Evolutionary conservation across 2,888 invertebrate genomes (phyloP).

Genomic region (Cheilosia vulpina): DNA sequence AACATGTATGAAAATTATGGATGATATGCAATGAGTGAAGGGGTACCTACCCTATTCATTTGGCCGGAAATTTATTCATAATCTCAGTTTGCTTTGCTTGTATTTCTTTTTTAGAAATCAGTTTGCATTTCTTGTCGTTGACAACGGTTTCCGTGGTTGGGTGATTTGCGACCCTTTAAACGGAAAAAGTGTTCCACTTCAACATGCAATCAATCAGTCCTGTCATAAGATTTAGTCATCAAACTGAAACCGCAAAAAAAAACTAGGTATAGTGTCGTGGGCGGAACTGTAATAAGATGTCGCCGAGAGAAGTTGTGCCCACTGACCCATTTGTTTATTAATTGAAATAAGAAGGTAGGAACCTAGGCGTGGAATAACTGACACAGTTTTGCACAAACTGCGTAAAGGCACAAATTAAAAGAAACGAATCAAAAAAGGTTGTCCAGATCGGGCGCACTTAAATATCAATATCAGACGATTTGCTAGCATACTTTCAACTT

Average conservation of each 20-base stretch:
- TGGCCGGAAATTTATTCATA: constrained; percentile 17
- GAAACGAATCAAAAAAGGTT: too few species aligned
- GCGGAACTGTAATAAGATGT: too few species aligned
- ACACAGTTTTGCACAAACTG: too few species aligned
- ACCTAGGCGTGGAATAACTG: too few species aligned
- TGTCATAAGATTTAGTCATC: constrained; percentile 10
- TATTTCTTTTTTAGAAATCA: constrained; percentile 4
- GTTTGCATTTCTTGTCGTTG: neutral
- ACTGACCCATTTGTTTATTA: too few species aligned
- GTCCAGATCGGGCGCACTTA: too few species aligned
- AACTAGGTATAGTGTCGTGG: too few species aligned
- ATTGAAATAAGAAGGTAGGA: too few species aligned
- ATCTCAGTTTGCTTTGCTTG: constrained; percentile 3
- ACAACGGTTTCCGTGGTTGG: neutral
- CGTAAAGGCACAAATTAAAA: too few species aligned
- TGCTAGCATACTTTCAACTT: too few species aligned
- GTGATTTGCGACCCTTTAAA: neutral
- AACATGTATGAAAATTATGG: constrained; percentile 43
- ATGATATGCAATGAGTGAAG: constrained; percentile 4
- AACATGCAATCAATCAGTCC: constrained; percentile 34
- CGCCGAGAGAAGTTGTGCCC: too few species aligned
- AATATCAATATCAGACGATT: too few species aligned
- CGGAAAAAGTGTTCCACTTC: neutral
- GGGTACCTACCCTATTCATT: constrained; percentile 37
- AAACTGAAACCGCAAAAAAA: neutral